Base-by-base conservation (phyloP, 1,140 invertebrate species). In the Phocides pigmalion region DNA sequence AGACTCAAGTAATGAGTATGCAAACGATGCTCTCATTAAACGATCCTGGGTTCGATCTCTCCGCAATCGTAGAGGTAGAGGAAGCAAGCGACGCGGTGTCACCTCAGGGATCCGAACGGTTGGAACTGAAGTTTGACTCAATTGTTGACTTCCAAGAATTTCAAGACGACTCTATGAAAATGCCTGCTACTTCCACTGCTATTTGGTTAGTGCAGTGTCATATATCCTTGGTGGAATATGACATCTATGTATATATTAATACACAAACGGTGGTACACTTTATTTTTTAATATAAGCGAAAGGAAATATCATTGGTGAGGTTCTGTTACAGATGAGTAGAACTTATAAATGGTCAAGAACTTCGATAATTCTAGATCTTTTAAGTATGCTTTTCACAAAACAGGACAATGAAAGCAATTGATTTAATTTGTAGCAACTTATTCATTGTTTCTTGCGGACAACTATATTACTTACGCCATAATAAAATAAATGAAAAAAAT, bases 1-100 rank as follows among this genome's bases (percentile, higher is more conserved):
- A 92, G 91, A 83, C 82, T 4, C 89, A 92, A 81, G 76, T 92
- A 59, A 70, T 90, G 59, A 92, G 84, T 46, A 84, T 92, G 78
- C 90, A 92, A 68, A 85, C 84, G 0, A 75, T 92, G 70, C 70
- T 92, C 11, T 81, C 90, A 2, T 75, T 82, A 47, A 84, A 82
- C 25, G 91, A 92, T 61, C 90, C 89, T 3, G 88, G 87, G 46
- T 91, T 92, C 50, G 89, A 92, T 65, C 62, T 92, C 1, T 89
- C 90, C 0, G 84, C 87, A 0, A 92, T 92, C 37, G 84, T 91
- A 0, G 90, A 91, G 61, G 78, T 90, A 0, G 91, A 92, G 6
- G 91, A 92, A 70, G 66, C 70, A 2, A 90, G 82, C 50, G 86
- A 91, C 32, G 65, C 35, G 9, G 32, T 78, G 0, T 82, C 79